Conservation (phyloP, 2,888 invertebrate species). For the Drosophila nr. medialis region DNA sequence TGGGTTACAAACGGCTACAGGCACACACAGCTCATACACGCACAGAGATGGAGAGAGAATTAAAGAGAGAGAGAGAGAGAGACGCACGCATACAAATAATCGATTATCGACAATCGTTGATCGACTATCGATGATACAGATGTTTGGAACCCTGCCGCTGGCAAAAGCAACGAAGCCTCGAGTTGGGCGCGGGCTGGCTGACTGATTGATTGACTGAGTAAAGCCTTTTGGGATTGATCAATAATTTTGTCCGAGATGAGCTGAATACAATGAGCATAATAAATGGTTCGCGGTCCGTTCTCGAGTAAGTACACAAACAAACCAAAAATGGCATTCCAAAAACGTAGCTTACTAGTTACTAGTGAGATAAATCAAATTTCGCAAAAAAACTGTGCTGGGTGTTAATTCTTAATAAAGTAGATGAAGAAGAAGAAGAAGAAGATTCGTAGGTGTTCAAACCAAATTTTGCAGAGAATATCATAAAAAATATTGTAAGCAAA, state of each 20-base stretch:
- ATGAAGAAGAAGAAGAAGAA: constrained; percentile 26
- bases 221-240: constrained; percentile 4
- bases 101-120: constrained; percentile 18
- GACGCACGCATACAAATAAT: constrained; percentile 23
- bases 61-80: not conserved
- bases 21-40: constrained; percentile 29
- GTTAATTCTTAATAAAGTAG: constrained; percentile 11
- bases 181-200: constrained; percentile 84
- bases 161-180: constrained; percentile 47
- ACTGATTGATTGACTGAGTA: constrained; percentile 25
- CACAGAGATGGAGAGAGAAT: constrained; percentile 1
- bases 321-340: constrained; percentile 57
- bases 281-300: constrained; percentile 15
- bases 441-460: constrained; percentile 42
- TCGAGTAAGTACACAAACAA: constrained; percentile 22
- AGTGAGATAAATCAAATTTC: constrained; percentile 39
- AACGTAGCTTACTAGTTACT: constrained; percentile 49
- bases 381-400: constrained; percentile 48
- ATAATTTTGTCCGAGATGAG: constrained; percentile 23
- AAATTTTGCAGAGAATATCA: constrained; percentile 37
- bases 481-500: constrained; percentile 31
- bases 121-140: constrained; percentile 16
- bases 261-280: not conserved
- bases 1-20: constrained; percentile 15
- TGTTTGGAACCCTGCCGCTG: constrained; percentile 31